Conservation (phyloP, 2,797 vertebrate genomes). For the Halcyon badia region DNA sequence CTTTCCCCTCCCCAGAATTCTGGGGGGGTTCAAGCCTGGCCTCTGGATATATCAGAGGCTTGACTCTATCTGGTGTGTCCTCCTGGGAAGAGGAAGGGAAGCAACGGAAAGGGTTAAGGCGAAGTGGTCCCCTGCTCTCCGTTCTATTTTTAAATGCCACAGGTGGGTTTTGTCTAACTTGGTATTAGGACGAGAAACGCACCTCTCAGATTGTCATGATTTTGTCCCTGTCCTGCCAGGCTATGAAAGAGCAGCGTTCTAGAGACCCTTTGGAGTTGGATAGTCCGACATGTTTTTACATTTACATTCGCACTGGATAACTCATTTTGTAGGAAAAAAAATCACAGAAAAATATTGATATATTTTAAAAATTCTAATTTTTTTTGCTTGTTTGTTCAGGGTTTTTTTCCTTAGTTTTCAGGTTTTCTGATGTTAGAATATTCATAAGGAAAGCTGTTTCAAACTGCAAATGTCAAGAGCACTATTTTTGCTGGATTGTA, state of each 20-base stretch:
- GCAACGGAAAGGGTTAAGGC: not conserved
- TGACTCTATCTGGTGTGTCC: not conserved
- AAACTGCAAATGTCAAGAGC: not conserved
- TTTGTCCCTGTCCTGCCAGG: not conserved
- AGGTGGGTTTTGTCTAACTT: not conserved
- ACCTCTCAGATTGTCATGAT: not conserved
- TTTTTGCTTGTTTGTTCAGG: too few species aligned
- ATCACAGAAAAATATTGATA: not conserved
- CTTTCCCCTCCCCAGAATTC: not conserved
- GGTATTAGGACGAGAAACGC: not conserved
- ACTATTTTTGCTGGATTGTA: not conserved
- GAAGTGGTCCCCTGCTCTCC: not conserved
- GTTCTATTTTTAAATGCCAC: not conserved
- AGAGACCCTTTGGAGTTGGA: not conserved
- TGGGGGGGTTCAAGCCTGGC: not conserved
- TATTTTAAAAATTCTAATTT: not conserved
- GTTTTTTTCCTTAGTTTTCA: not conserved
- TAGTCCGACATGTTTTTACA: not conserved
- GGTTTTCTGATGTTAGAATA: not conserved
- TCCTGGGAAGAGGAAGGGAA: not conserved
- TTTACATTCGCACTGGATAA: not conserved
- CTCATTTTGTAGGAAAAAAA: not conserved
- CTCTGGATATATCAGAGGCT: not conserved
- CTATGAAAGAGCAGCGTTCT: not conserved
- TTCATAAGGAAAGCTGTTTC: not conserved